Evolutionary conservation across 2,113 vertebrate genomes (phyloP), one percentile per base, ranked within the genome.

Genomic region (Fulica atra): DNA sequence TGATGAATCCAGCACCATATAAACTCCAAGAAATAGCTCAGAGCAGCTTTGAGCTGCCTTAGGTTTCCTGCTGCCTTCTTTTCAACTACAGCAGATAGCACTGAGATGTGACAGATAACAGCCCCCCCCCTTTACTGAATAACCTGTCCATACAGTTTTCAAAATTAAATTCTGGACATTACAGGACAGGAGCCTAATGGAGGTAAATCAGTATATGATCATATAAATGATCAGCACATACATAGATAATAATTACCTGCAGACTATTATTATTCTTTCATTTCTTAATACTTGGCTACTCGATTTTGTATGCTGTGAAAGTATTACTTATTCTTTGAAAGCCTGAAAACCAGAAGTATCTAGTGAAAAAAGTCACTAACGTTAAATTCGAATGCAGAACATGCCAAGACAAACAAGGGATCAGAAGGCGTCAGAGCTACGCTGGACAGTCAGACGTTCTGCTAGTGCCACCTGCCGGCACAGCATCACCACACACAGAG

Each of bases 401-500:
- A n/a, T 6, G 46, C 44, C 38, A n/a, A 84, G 35, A 48, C n/a
- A 65, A 48, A 79, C n/a, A 50, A 26, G 81, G 6, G 7, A 38
- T 31, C 16, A 36, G 24, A 31, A 8, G 36, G 36, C 8, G 31
- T 11, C 16, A 19, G 61, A 16, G 21, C 38, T 25, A 16, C 1
- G 11, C 69, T 15, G 15, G 42, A 18, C 40, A 15, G 20, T 23
- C 36, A 57, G 54, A 8, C n/a, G 28, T 23, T 81, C 36, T 9
- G 21, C 61, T 70, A 61, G 93, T 88, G 96, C 92, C 97, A 79
- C 46, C 97, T 96, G 66, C 92, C n/a, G 96, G 94, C 86, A 61
- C 17, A 31, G n/a, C 53, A 11, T 42, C 36, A 9, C 28, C 6
- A 7, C 2, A n/a, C 42, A 50, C 46, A 2, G 29, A 8, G 57